Conservation (phyloP, 2,113 vertebrate genomes). For the Scortum barcoo region DNA sequence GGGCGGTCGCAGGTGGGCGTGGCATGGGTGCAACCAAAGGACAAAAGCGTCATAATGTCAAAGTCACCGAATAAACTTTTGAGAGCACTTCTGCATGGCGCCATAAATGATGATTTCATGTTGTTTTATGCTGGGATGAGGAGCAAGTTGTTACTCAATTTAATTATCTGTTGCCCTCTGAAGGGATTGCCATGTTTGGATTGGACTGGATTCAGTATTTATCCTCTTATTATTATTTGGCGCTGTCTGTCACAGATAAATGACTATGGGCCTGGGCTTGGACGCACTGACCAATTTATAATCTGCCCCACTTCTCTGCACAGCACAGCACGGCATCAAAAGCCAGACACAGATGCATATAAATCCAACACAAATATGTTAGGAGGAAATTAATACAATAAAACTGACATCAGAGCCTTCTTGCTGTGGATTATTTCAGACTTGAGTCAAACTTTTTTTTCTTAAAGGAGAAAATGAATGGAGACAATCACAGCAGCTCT, state of each 20-base stretch:
- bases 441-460: conserved; percentile 15
- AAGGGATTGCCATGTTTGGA: conserved; percentile 58
- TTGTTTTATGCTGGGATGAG: conserved; percentile 27
- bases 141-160: conserved; percentile 42
- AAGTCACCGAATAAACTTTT: neutral
- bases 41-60: neutral
- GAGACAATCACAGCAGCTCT: conserved; percentile 7
- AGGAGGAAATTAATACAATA: neutral
- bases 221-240: conserved; percentile 74
- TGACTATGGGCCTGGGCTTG: conserved; percentile 53
- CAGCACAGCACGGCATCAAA: conserved; percentile 36
- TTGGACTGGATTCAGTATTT: conserved; percentile 61
- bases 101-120: conserved; percentile 19
- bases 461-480: too few relatives aligned
- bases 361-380: neutral
- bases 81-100: neutral
- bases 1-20: neutral
- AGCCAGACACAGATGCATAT: neutral
- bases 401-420: neutral
- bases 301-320: conserved; percentile 67
- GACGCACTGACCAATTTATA: conserved; percentile 66
- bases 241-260: conserved; percentile 67
- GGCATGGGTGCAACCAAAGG: neutral
- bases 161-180: conserved; percentile 57
- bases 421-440: neutral